A percentile compares a stretch with the other conserved stretches of the same genome.
Conservation (phyloP, 2,888 invertebrate genomes). For the Oligia fasciuncula region DNA sequence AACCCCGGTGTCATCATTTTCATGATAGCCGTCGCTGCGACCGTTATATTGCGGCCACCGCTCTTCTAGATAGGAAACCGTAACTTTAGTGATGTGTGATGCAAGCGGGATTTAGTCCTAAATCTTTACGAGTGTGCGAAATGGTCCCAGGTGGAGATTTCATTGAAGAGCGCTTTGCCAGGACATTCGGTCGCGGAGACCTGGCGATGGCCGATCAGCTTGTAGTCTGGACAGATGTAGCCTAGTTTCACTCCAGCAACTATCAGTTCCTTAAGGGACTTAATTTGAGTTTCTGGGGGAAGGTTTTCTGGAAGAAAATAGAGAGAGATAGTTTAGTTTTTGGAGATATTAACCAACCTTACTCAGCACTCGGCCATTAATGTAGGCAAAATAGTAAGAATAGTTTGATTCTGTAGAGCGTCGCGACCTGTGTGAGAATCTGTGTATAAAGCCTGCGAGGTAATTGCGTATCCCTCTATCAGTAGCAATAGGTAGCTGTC, state of each 20-base stretch:
- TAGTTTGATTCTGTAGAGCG: background rate
- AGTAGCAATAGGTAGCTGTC: too few species aligned
- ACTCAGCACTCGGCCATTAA: background rate
- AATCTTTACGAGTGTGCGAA: constrained; percentile 57
- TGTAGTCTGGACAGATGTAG: constrained; percentile 89
- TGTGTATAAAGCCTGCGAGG: background rate
- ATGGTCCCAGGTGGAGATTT: constrained; percentile 91
- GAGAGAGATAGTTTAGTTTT: background rate
- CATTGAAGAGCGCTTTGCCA: constrained; percentile 90
- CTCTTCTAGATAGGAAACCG: background rate
- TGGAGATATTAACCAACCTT: background rate
- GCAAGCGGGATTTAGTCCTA: background rate
- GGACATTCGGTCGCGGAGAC: constrained; percentile 91
- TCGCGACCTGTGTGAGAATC: background rate
- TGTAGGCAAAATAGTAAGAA: background rate
- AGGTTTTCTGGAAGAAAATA: constrained; percentile 84
- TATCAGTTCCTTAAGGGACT: constrained; percentile 90
- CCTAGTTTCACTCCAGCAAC: constrained; percentile 90
- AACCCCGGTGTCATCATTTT: too few species aligned
- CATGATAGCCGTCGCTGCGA: background rate
- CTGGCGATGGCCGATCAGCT: constrained; percentile 91
- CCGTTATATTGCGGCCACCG: background rate
- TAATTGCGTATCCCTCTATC: background rate
- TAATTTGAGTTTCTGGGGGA: constrained; percentile 90
- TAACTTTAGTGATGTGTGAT: background rate